Conservation (phyloP, 2,113 vertebrate genomes). For the Taurulus bubalis region DNA sequence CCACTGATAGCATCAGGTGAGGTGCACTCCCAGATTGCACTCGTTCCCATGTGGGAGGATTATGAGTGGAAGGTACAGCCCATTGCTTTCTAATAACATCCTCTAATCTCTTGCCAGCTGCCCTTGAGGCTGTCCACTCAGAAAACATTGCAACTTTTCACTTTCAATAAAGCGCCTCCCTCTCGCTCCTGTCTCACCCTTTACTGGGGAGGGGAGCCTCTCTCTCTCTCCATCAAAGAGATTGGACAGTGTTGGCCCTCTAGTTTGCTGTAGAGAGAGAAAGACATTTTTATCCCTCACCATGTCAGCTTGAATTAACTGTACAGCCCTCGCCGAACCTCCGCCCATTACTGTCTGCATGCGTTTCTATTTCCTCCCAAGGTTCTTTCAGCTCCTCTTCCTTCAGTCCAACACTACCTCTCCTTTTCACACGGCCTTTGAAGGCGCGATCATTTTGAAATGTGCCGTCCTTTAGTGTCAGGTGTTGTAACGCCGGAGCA, state of each 20-base stretch:
- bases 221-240: slow-evolving; percentile 65
- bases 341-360: slow-evolving; percentile 59
- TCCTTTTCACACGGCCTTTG: slow-evolving; percentile 56
- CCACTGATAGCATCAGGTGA: slow-evolving; percentile 59
- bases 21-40: slow-evolving; percentile 32
- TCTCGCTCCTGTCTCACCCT: slow-evolving; percentile 48
- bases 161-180: slow-evolving; percentile 71
- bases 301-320: slow-evolving; percentile 77
- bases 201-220: slow-evolving; percentile 43
- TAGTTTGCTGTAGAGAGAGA: slow-evolving; percentile 61
- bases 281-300: slow-evolving; percentile 72
- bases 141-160: slow-evolving; percentile 79
- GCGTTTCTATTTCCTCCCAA: slow-evolving; percentile 60
- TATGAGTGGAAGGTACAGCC: slow-evolving; percentile 76
- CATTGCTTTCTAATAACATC: slow-evolving; percentile 83
- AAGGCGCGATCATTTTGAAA: slow-evolving; percentile 46
- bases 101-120: slow-evolving; percentile 79
- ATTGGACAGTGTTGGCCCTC: slow-evolving; percentile 70
- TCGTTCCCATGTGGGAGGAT: slow-evolving; percentile 64
- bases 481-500: slow-evolving; percentile 33
- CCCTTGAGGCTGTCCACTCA: slow-evolving; percentile 75
- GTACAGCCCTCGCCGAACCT: slow-evolving; percentile 63
- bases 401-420: slow-evolving; percentile 47
- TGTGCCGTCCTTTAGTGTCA: slow-evolving; percentile 46
- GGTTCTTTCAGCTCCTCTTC: slow-evolving; percentile 45